Percentiles rank a stretch among this genome's conserved stretches.
These are phyloP conservation scores for Stegastes partitus DNA, from an alignment of 2,113 vertebrate species.

Conservation along the genomic window DNA sequence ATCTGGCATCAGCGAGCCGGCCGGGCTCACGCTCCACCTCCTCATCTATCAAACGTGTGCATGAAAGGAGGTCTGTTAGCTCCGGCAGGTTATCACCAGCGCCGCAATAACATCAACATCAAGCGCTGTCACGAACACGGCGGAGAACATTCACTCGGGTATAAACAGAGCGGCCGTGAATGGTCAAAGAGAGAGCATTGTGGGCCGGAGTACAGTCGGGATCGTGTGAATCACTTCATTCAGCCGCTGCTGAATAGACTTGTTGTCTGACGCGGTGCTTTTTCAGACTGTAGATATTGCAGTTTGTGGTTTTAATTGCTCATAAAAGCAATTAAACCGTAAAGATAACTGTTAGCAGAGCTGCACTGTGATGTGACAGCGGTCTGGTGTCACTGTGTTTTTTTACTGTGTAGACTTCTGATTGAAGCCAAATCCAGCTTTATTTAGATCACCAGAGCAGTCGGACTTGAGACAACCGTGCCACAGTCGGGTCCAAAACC, in stretches of 20 bases:
- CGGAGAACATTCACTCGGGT: conserved; percentile 37
- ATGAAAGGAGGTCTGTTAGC: conserved; percentile 67
- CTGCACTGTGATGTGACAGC: background rate
- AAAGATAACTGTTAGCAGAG: conserved; percentile 12
- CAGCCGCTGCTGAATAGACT: conserved; percentile 58
- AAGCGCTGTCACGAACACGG: conserved; percentile 20
- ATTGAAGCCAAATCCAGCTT: conserved; percentile 1
- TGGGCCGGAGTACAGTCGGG: conserved; percentile 51
- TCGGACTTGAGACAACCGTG: background rate
- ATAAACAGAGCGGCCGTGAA: conserved; percentile 66
- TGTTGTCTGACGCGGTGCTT: conserved; percentile 40
- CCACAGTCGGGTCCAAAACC: conserved; percentile 17
- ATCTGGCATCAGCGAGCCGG: conserved; percentile 30
- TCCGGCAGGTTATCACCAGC: conserved; percentile 56
- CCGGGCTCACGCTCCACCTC: conserved; percentile 32
- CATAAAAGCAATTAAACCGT: conserved; percentile 51
- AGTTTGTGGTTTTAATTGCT: conserved; percentile 59
- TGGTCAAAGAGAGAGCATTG: conserved; percentile 67
- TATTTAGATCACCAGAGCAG: conserved; percentile 2
- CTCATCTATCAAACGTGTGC: conserved; percentile 50
- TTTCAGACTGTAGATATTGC: conserved; percentile 22
- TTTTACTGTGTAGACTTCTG: background rate
- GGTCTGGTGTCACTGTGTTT: conserved; percentile 24
- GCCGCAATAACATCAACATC: conserved; percentile 61
- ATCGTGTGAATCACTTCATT: conserved; percentile 69